These are phyloP conservation scores for Saxicola maurus DNA, from an alignment of 2,797 vertebrate species.

Conservation along the genomic window DNA sequence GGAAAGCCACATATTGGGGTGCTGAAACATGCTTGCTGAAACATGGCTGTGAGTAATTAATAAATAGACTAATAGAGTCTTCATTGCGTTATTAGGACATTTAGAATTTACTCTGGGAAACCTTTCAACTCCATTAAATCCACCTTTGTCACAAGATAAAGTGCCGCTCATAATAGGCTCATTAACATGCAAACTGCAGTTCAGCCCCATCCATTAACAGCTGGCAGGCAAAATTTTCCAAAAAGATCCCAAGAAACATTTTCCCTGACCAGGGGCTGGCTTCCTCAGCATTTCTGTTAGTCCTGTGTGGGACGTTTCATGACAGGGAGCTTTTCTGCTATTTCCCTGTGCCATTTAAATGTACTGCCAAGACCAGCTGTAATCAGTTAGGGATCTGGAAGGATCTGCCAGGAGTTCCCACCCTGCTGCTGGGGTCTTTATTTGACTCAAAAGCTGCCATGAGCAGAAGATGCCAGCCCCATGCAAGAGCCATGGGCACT, in stretches of 20 bases:
- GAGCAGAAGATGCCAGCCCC: not conserved
- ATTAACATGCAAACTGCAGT: conserved; percentile 57
- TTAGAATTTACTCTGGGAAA: conserved; percentile 70
- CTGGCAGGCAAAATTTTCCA: conserved; percentile 35
- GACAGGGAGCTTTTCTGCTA: not conserved
- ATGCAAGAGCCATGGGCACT: not conserved
- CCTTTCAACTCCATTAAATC: conserved; percentile 65
- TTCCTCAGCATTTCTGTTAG: not conserved
- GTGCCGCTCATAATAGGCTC: conserved; percentile 51
- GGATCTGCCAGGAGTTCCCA: not conserved
- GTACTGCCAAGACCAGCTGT: not conserved
- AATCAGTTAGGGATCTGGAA: not conserved
- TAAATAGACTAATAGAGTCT: conserved; percentile 64
- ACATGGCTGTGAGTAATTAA: conserved; percentile 49
- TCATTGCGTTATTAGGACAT: conserved; percentile 63
- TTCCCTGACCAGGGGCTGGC: not conserved
- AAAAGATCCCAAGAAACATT: conserved; percentile 33
- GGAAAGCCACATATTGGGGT: not conserved
- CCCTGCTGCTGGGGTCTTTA: not conserved
- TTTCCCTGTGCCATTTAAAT: not conserved
- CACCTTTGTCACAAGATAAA: conserved; percentile 64
- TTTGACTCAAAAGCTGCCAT: not conserved
- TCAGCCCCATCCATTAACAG: conserved; percentile 51
- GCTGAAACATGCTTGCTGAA: conserved; percentile 4
- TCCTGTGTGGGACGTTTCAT: not conserved